These are phyloP conservation scores for Clunio marinus DNA, from an alignment of 2,888 invertebrate genomes.

Conservation along the genomic window DNA sequence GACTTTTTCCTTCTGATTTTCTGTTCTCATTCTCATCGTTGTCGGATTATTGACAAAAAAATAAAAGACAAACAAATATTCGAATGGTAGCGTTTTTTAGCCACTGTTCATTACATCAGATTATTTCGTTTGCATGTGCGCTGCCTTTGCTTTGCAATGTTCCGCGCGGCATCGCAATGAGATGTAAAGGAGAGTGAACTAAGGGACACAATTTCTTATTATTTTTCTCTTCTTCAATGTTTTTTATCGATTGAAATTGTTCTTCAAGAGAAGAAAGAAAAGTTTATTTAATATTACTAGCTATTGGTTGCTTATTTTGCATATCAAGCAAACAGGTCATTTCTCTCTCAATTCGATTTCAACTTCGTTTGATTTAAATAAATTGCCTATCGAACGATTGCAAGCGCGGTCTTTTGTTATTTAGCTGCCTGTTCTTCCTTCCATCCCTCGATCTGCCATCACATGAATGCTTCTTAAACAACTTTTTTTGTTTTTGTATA, in stretches of 20 bases:
- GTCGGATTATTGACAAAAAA: slow-evolving; percentile 18
- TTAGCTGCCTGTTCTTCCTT: neutral
- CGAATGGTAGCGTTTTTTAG: neutral
- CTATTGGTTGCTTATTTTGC: slow-evolving; percentile 18
- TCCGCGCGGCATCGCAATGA: slow-evolving; percentile 4
- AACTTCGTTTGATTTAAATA: slow-evolving; percentile 12
- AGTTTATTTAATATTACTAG: neutral
- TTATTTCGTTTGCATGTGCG: slow-evolving; percentile 7
- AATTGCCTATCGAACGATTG: neutral
- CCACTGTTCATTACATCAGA: slow-evolving; percentile 14
- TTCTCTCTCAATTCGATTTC: neutral
- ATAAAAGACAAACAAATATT: neutral
- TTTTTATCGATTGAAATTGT: slow-evolving; percentile 26
- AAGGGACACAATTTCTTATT: slow-evolving; percentile 15
- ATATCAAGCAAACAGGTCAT: slow-evolving; percentile 25
- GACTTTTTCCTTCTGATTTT: neutral
- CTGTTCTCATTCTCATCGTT: neutral
- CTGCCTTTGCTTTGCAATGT: neutral
- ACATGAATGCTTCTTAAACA: neutral
- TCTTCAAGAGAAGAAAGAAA: neutral
- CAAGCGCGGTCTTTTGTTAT: slow-evolving; percentile 15
- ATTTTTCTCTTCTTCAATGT: neutral
- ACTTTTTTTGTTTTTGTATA: neutral
- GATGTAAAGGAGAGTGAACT: neutral
- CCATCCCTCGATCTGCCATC: neutral